These are phyloP conservation scores for Ophion obscuratus DNA, from an alignment of 2,888 invertebrate species.

Conservation along the genomic window DNA sequence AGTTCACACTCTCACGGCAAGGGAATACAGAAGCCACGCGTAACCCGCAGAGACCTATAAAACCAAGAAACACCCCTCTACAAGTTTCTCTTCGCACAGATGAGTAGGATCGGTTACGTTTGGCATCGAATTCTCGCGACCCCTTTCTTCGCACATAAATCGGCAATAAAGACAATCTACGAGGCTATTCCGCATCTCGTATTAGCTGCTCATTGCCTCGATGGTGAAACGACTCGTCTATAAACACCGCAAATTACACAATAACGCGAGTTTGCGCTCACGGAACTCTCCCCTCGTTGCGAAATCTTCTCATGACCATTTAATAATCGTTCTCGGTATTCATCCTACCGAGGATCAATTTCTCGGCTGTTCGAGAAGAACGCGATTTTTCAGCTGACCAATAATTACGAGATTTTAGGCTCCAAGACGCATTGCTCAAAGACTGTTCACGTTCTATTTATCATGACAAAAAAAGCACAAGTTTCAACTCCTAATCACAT, in stretches of 20 bases:
- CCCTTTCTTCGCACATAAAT: slow-evolving; percentile 72
- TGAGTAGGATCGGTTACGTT: slow-evolving; percentile 62
- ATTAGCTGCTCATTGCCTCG: slow-evolving; percentile 37
- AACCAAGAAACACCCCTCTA: slow-evolving; percentile 52
- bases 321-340: slow-evolving; percentile 36
- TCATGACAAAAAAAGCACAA: not conserved
- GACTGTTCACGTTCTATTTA: slow-evolving; percentile 5
- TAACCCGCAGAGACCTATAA: slow-evolving; percentile 34
- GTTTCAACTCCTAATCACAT: not conserved
- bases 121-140: slow-evolving; percentile 57
- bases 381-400: not conserved
- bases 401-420: not conserved
- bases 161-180: slow-evolving; percentile 76
- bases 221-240: slow-evolving; percentile 56
- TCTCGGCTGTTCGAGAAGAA: not conserved
- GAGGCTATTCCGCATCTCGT: slow-evolving; percentile 66
- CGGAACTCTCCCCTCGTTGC: not conserved
- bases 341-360: not conserved
- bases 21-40: slow-evolving; percentile 23
- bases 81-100: slow-evolving; percentile 11
- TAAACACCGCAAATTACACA: slow-evolving; percentile 73
- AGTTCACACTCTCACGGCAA: slow-evolving; percentile 34
- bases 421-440: not conserved
- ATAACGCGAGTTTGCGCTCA: slow-evolving; percentile 51
- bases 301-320: slow-evolving; percentile 37